phyloP scores from a whole-genome alignment of 2,113 vertebrate species.

The Chlamydotis undulata region DNA sequence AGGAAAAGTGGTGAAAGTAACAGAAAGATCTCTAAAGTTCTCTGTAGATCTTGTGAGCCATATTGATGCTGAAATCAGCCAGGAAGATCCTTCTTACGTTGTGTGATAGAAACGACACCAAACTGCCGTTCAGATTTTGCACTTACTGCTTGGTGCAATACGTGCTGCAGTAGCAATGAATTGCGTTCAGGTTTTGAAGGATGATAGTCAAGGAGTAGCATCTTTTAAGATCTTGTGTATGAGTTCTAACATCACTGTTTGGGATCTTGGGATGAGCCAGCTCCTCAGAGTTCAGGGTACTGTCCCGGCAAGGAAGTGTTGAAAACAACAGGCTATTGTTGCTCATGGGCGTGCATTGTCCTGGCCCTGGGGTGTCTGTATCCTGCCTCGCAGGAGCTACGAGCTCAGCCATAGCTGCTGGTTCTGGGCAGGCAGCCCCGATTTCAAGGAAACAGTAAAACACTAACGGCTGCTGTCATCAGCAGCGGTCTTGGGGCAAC shows the following conservation, averaged over 20 bases:
- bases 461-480: not conserved
- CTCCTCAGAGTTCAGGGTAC: not conserved
- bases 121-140: not conserved
- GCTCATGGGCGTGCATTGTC: not conserved
- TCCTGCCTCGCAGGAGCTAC: not conserved
- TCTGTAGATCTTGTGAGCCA: not conserved
- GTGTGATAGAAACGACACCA: not conserved
- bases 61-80: not conserved
- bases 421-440: not conserved
- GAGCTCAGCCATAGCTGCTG: not conserved
- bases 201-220: not conserved
- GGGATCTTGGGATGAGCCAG: not conserved
- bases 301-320: conserved; percentile 2
- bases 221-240: not conserved
- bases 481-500: not conserved
- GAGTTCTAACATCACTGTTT: not conserved
- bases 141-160: accelerated
- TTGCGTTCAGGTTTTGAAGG: not conserved
- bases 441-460: not conserved
- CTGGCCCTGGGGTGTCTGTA: not conserved
- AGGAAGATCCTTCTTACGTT: not conserved
- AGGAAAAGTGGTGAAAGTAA: not conserved
- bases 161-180: accelerated
- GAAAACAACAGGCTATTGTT: conserved; percentile 47
- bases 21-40: not conserved